Conservation (phyloP, 2,797 vertebrate species). For the Spea hammondii region DNA sequence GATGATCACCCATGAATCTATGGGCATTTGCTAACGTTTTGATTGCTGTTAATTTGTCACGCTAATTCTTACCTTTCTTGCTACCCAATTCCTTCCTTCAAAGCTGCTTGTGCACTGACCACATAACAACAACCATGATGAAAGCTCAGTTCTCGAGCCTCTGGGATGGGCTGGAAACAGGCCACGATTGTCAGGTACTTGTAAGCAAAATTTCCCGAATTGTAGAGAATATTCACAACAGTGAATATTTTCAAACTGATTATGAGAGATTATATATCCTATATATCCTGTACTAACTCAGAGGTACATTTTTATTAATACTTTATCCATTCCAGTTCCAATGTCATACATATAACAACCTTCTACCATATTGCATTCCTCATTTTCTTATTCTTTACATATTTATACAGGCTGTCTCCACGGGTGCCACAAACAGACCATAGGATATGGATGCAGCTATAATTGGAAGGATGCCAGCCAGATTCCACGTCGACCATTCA, state of each 20-base stretch:
- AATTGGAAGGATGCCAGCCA: constrained; percentile 91
- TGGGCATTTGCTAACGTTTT: neutral
- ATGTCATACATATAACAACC: too few species aligned
- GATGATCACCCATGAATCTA: too few species aligned
- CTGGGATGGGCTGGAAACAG: constrained; percentile 95
- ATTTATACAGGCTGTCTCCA: constrained; percentile 84
- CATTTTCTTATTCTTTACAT: neutral
- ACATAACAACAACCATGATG: constrained; percentile 98
- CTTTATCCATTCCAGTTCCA: too few species aligned
- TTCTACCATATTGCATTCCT: too few species aligned
- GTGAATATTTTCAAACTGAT: too few species aligned
- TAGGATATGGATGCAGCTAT: constrained; percentile 95
- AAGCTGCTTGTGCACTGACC: constrained; percentile 90
- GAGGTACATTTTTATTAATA: too few species aligned
- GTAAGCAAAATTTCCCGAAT: too few species aligned
- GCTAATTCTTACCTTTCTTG: neutral
- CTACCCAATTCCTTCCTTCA: constrained; percentile 85
- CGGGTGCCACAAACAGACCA: constrained; percentile 97
- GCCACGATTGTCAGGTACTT: constrained; percentile 82
- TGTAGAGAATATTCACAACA: too few species aligned
- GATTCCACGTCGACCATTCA: constrained; percentile 94
- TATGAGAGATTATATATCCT: too few species aligned
- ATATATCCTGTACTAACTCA: too few species aligned
- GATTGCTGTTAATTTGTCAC: neutral
- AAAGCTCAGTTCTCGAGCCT: constrained; percentile 98